Base-by-base conservation (phyloP, 2,888 invertebrate genomes). In the Dasypogon diadema region DNA sequence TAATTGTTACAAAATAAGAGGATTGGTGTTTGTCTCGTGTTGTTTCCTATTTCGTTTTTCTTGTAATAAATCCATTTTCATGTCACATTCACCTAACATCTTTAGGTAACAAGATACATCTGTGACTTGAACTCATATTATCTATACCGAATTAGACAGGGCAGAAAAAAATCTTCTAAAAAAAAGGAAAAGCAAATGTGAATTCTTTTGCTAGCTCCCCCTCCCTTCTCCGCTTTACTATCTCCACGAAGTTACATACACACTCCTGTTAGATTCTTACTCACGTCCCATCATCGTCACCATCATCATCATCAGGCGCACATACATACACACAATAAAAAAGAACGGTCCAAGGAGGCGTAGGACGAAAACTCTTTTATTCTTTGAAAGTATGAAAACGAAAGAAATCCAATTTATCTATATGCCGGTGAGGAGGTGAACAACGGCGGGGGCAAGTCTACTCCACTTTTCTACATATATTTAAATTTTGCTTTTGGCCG, bases 401-500 rank as follows among this genome's bases (percentile, higher is more conserved):
- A 48, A 58, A 74, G 48, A 74, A 74, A 74, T 74, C 74, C 74
- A 74, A 74, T 74, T 74, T 74, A 74, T 74, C 58, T 58, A 30
- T 74, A 30, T n/a, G 10, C 5, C 37, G 42, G 21, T n/a, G 54
- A 24, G 65, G 14, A 24, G 22, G 24, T n/a, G 24, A 4, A n/a
- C n/a, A n/a, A n/a, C 21, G 46, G 22, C 21, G 21, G 42, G 18
- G n/a, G 46, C 21, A n/a, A 55, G 21, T 55, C 55, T 73, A 14
- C 46, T 18, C 42, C 34, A 55, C 55, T 51, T 46, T 46, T 18
- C 21, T 16, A 26, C 26, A 56, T 24, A 56, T 26, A 56, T 56
- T 56, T 56, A 56, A 56, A 56, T 60, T 60, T 60, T 58, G 24
- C 48, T 26, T 37, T 5, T 74, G 58, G 22, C 24, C 21, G 24